Evolutionary conservation across 2,888 invertebrate species (phyloP), one percentile per base, ranked within the genome.

Genomic region (Dasypolia templi): DNA sequence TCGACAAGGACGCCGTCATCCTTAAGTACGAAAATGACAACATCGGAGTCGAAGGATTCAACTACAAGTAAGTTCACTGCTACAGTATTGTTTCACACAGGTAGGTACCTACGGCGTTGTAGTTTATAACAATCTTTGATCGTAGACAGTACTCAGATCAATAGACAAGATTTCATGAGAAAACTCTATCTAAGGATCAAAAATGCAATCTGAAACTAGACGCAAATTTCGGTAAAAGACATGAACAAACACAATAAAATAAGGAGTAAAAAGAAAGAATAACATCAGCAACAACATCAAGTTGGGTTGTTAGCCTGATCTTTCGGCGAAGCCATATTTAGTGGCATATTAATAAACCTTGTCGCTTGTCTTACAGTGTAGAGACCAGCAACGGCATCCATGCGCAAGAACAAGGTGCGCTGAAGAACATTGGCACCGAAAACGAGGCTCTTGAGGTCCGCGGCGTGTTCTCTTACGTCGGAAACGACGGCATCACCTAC

Each of bases 381-480:
- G 90, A 95, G 80, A 96, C 95, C 75, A 93, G 92, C 79, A 93
- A 96, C 80, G 96, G 96, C 64, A 94, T 91, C 62, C 0, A 66
- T 0, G 86, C 81, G 1, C 55, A 89, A 0, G 96, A 93, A 72
- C 42, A 88, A 1, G 97, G 93, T 0, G 83, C 84, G 65, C 70
- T 97, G 63, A 92, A 93, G 85, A 96, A 97, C 87, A 77, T 82
- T 22, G 97, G 96, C 3, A 85, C 94, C 1, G 95, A 96, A 12
- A 91, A 94, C 79, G 96, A 96, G 79, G 93, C 93, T 19, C 32
- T 96, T 1, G 92, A 90, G 7, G 96, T 97, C 62, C 92, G 93
- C n/a, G 97, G 97, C 6, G 82, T 86, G 68, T 97, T 76, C 95
- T 88, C 93, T 11, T 97, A 96, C 94, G 44, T 87, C 72, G 96